Conservation (phyloP, 2,113 vertebrate species). For the Archocentrus centrarchus region DNA sequence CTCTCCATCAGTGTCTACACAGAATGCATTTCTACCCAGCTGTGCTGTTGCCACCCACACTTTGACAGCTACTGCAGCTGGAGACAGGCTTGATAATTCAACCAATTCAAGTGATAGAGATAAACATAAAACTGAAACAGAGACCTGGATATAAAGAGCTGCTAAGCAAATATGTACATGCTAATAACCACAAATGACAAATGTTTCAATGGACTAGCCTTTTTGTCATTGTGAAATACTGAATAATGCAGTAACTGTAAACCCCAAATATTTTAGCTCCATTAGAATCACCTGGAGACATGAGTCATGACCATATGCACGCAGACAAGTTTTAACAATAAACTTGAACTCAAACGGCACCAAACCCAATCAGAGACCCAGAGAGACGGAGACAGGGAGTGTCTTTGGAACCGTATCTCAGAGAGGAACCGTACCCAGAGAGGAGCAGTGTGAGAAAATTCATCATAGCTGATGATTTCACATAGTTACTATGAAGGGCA, state of each 20-base stretch:
- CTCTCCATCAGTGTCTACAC: not conserved
- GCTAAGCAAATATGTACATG: not conserved
- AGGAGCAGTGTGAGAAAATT: too few relatives aligned
- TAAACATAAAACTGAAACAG: not conserved
- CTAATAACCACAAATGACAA: not conserved
- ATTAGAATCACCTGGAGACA: not conserved
- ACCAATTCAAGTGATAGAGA: not conserved
- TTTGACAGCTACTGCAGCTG: not conserved
- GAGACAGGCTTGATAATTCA: not conserved
- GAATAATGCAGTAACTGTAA: not conserved
- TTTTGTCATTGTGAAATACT: not conserved
- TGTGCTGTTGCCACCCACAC: not conserved
- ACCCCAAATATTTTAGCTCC: not conserved
- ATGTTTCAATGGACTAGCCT: not conserved
- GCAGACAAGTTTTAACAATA: not conserved
- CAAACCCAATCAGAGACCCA: not conserved
- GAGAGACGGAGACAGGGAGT: not conserved
- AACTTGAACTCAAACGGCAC: not conserved
- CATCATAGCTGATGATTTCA: too few relatives aligned
- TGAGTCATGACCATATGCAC: not conserved
- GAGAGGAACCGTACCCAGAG: too few relatives aligned
- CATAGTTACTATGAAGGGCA: too few relatives aligned
- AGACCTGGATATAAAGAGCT: not conserved
- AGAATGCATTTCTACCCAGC: not conserved
- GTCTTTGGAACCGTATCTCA: too few relatives aligned